phyloP scores from a whole-genome alignment of 1,140 invertebrate species.

The Caenorhabditis briggsae region DNA sequence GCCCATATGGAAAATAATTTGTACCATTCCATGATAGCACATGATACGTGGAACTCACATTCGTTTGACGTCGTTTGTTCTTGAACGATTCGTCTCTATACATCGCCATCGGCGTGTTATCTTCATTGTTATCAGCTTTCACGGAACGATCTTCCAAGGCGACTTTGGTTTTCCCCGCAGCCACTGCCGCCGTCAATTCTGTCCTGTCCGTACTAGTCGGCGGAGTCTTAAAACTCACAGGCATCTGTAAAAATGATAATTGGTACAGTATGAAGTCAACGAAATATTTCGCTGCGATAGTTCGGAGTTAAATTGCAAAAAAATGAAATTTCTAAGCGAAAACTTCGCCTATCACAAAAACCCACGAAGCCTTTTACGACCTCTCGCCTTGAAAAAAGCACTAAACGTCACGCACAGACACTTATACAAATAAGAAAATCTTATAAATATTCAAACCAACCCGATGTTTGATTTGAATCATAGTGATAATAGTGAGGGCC shows the following conservation, averaged over 20 bases:
- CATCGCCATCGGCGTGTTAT: not conserved
- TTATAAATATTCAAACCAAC: conserved; percentile 37
- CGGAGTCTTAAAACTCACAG: not conserved
- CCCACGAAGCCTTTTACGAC: conserved; percentile 6
- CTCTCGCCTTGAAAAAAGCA: not conserved
- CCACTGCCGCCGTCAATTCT: not conserved
- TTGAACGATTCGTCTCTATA: too few relatives aligned
- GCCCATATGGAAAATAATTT: too few relatives aligned
- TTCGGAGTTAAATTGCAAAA: not conserved
- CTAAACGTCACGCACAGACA: not conserved
- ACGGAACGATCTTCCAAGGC: not conserved
- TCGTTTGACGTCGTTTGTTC: conserved; percentile 7
- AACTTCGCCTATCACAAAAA: not conserved
- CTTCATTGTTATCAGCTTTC: not conserved
- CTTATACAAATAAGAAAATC: not conserved
- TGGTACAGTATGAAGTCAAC: too few relatives aligned
- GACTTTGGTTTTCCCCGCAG: not conserved
- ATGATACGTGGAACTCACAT: conserved; percentile 16
- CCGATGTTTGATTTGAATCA: conserved; percentile 49
- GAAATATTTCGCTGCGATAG: not conserved
- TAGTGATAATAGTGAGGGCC: not conserved
- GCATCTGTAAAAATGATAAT: conserved; percentile 2
- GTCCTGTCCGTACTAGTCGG: not conserved
- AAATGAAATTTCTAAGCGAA: not conserved
- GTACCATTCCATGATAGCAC: not conserved